A percentile compares a stretch with the other conserved stretches of the same genome.
These are phyloP conservation scores for Pinctada fucata DNA, from an alignment of 2,888 invertebrate species.

Conservation along the genomic window DNA sequence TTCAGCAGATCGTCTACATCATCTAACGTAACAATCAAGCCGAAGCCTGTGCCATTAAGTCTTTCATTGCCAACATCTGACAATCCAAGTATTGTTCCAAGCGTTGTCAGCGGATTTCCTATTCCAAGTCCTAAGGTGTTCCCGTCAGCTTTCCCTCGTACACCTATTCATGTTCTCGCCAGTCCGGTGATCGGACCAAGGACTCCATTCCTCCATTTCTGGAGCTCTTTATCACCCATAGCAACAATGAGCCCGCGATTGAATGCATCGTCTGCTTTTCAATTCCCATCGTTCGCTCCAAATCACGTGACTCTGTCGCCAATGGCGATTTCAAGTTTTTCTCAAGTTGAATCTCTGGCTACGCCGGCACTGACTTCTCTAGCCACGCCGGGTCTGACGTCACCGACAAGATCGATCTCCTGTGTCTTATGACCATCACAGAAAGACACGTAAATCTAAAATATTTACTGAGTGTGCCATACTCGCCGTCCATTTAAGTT, in stretches of 20 bases:
- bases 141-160: conserved; percentile 52
- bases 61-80: conserved; percentile 51
- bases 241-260: conserved; percentile 69
- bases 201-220: conserved; percentile 75
- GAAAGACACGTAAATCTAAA: neutral
- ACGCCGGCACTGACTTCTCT: conserved; percentile 19
- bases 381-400: conserved; percentile 37
- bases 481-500: too few species aligned
- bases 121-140: conserved; percentile 64
- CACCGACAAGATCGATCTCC: conserved; percentile 33
- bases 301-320: conserved; percentile 60
- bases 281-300: conserved; percentile 65
- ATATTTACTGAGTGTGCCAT: too few species aligned
- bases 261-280: conserved; percentile 61
- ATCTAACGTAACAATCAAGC: conserved; percentile 46
- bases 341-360: conserved; percentile 36
- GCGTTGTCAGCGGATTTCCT: conserved; percentile 54
- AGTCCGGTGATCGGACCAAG: conserved; percentile 67
- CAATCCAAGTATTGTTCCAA: conserved; percentile 51
- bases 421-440: conserved; percentile 40
- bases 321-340: conserved; percentile 56
- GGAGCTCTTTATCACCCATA: conserved; percentile 76
- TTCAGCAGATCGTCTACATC: conserved; percentile 32
- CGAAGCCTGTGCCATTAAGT: conserved; percentile 65
- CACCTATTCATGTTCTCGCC: conserved; percentile 64